These are phyloP conservation scores for Sturnira hondurensis DNA, from an alignment of 2,113 vertebrate genomes.

Conservation along the genomic window DNA sequence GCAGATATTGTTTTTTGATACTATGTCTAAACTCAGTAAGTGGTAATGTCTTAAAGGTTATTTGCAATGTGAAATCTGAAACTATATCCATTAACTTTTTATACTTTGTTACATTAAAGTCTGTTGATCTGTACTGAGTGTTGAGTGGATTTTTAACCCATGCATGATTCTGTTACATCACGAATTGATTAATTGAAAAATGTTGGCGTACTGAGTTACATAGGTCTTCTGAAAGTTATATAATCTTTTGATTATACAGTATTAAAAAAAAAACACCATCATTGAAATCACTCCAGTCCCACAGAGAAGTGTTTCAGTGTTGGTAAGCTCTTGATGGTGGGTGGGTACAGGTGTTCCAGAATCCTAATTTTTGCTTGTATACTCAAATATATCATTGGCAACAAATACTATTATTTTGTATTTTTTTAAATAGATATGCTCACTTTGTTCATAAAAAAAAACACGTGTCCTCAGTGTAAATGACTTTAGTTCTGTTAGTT, in stretches of 20 bases:
- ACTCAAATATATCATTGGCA: background rate
- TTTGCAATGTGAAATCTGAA: background rate
- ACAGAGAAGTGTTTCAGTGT: background rate
- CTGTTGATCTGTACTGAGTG: background rate
- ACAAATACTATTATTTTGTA: background rate
- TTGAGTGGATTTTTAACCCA: background rate
- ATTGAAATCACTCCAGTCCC: background rate
- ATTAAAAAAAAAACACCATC: background rate
- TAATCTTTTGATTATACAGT: background rate
- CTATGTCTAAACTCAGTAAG: background rate
- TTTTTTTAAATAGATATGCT: background rate
- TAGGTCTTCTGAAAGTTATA: background rate
- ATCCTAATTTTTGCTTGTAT: conserved; percentile 9
- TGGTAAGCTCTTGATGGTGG: background rate
- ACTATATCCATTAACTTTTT: background rate
- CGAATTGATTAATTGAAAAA: conserved; percentile 9
- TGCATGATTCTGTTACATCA: background rate
- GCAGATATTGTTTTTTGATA: background rate
- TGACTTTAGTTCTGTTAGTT: background rate
- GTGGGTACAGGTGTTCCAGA: background rate
- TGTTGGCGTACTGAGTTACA: background rate
- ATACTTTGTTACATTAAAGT: background rate
- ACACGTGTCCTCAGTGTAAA: background rate
- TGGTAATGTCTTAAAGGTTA: background rate
- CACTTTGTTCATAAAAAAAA: background rate